Evolutionary conservation across 2,113 vertebrate species (phyloP), one percentile per base, ranked within the genome.

Genomic region (Cichladusa arquata): DNA sequence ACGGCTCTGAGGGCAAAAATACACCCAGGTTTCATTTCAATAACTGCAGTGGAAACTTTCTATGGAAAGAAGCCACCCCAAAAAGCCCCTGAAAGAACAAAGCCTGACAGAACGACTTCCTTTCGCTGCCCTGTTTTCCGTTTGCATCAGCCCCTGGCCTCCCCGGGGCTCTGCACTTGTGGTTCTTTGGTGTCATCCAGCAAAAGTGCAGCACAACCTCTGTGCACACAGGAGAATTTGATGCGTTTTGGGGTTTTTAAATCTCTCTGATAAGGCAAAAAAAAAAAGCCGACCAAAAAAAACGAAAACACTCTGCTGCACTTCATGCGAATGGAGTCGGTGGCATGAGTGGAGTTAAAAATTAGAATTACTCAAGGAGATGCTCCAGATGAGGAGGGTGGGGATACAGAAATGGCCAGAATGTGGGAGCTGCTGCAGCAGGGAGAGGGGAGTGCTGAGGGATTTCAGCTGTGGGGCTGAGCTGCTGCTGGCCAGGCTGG

Each of bases 1-100:
- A 69, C 15, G 16, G 69, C 66, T 80, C 88, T 19, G 70, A 77
- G 92, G 82, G 56, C 90, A 86, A 73, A 89, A 97, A 88, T 56
- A 69, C 11, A 25, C 67, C 7, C 47, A 3, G 36, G 91, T 85
- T 81, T 95, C 71, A 92, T 95, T 93, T 95, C 92, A 94, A 92
- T 70, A 95, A 85, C 97, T 97, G 97, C 70, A 96, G 93, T 97
- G 97, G 97, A 98, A 98, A 98, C 96, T 97, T 94, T 86, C 71
- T 95, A 83, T 98, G 97, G 97, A 97, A 97, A 97, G 94, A 95
- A 94, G 94, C 82, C 82, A 74, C 92, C 95, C 84, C 64, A 57
- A 96, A 95, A 92, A 83, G 58, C 95, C 96, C 97, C 96, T 25
- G 95, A 60, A 48, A 94, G 96, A 93, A 91, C 96, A 97, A 96